A percentile compares a stretch with the other conserved stretches of the same genome.
Conservation (phyloP, 2,113 vertebrate genomes). For the Caloenas nicobarica region DNA sequence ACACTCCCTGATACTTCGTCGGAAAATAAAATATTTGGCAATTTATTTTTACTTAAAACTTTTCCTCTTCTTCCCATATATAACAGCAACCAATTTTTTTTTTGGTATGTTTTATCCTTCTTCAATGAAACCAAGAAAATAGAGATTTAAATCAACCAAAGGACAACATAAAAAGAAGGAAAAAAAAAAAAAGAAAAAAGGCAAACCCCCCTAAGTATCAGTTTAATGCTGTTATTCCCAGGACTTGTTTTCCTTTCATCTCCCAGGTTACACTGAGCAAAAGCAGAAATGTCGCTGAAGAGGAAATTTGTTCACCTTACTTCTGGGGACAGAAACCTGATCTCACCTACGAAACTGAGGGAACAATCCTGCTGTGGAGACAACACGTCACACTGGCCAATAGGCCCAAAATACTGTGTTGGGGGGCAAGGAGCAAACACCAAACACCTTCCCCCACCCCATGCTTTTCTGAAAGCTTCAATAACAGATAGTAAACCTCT, state of each 20-base stretch:
- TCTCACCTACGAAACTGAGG: neutral
- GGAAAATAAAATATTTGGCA: neutral
- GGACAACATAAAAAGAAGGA: neutral
- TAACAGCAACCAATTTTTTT: neutral
- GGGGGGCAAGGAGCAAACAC: neutral
- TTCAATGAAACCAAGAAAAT: neutral
- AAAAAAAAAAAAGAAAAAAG: neutral
- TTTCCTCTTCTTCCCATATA: neutral
- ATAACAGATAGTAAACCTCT: neutral
- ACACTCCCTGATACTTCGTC: neutral
- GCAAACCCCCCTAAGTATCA: neutral
- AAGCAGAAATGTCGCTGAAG: neutral
- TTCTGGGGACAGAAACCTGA: neutral
- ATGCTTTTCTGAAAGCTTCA: neutral
- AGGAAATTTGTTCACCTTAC: neutral
- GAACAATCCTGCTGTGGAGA: neutral
- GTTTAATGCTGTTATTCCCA: neutral
- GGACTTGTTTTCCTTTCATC: neutral
- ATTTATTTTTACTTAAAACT: neutral
- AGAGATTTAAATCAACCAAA: neutral
- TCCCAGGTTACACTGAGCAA: neutral
- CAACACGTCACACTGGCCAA: accelerated
- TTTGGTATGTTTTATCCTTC: neutral
- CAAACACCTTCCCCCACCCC: neutral
- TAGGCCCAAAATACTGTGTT: neutral